Evolutionary conservation across 2,888 invertebrate species (phyloP).

Genomic region (Trachelus tabidus): DNA sequence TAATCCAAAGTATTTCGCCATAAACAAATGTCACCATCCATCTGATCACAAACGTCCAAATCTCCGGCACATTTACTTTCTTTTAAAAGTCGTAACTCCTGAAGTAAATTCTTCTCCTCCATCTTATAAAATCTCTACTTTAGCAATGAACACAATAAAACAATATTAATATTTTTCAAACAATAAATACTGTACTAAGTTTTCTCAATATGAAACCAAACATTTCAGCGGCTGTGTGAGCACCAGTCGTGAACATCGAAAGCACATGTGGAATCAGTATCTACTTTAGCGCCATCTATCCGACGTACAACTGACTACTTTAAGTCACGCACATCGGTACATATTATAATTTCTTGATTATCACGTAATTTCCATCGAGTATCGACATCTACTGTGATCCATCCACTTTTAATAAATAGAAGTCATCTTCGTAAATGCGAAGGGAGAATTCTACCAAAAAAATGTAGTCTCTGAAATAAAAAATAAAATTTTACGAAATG

Average conservation of each 20-base stretch:
- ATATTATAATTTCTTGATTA: not conserved
- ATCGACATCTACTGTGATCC: not conserved
- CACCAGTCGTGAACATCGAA: not conserved
- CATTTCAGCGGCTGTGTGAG: not conserved
- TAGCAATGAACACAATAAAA: not conserved
- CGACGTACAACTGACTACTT: not conserved
- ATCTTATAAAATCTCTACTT: not conserved
- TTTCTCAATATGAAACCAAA: not conserved
- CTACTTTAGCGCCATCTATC: not conserved
- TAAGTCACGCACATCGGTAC: not conserved
- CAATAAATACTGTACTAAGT: not conserved
- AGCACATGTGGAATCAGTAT: not conserved
- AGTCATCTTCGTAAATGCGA: not conserved
- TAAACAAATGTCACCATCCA: constrained; percentile 36
- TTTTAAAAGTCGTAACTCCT: constrained; percentile 30
- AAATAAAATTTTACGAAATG: not conserved
- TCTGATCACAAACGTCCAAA: constrained; percentile 40
- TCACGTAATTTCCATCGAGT: not conserved
- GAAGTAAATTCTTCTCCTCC: constrained; percentile 28
- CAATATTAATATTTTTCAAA: not conserved
- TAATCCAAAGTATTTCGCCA: constrained; percentile 72
- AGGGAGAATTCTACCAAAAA: not conserved
- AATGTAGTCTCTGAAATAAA: not conserved
- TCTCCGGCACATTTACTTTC: constrained; percentile 42
- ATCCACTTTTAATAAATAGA: not conserved